Percentiles rank a stretch among this genome's conserved stretches.
phyloP scores from a whole-genome alignment of 2,797 vertebrate species.

The Heteromormyrus szaboi region DNA sequence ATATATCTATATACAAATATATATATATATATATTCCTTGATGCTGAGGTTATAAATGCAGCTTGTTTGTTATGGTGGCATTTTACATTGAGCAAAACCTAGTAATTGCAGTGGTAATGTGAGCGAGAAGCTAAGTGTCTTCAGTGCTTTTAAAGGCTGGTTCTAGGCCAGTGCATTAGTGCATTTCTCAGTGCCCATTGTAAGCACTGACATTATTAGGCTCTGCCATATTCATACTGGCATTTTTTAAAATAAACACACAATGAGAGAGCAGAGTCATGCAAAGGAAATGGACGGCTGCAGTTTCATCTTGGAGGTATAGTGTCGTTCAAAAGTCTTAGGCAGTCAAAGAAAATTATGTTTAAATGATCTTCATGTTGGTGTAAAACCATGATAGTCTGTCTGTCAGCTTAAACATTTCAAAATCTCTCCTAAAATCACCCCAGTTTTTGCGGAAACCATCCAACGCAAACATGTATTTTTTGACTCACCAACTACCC shows the following conservation, averaged over 20 bases:
- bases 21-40: not conserved
- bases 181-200: conserved; percentile 34
- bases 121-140: conserved; percentile 25
- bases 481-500: not conserved
- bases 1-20: not conserved
- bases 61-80: conserved; percentile 35
- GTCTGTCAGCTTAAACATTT: not conserved
- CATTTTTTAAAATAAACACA: not conserved
- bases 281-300: not conserved
- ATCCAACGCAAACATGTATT: not conserved
- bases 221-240: not conserved
- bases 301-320: not conserved
- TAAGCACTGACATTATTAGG: conserved; percentile 31
- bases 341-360: not conserved
- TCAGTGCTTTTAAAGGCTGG: conserved; percentile 33
- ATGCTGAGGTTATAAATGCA: not conserved
- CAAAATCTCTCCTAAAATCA: not conserved
- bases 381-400: not conserved
- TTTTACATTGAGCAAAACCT: conserved; percentile 45
- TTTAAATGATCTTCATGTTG: not conserved
- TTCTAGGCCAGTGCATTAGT: conserved; percentile 1
- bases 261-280: not conserved
- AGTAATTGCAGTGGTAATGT: conserved; percentile 32
- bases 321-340: not conserved
- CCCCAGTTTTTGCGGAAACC: not conserved